Evolutionary conservation across 2,888 invertebrate genomes (phyloP).

Genomic region (Teinopalpus imperialis): DNA sequence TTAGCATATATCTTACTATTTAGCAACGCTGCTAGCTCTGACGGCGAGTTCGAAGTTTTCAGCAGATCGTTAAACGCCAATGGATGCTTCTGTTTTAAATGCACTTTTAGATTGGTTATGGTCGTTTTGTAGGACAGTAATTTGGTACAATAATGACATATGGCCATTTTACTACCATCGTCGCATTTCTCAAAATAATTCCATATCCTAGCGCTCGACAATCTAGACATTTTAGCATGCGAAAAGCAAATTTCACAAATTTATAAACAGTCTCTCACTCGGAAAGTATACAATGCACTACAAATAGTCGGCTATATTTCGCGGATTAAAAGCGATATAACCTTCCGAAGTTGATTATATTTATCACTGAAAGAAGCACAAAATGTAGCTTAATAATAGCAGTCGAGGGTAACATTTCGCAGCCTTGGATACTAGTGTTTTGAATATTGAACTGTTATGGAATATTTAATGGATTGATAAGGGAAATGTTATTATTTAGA

Average conservation of each 20-base stretch:
- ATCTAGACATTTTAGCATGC: constrained; percentile 4
- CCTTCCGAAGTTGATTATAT: constrained; percentile 1
- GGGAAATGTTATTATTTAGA: too few species aligned
- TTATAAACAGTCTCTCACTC: background rate
- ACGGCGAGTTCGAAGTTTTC: background rate
- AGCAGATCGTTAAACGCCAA: constrained; percentile 15
- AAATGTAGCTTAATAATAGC: constrained; percentile 14
- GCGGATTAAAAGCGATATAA: constrained; percentile 20
- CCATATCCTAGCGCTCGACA: constrained; percentile 17
- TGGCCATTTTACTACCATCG: constrained; percentile 22
- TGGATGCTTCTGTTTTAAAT: constrained; percentile 27
- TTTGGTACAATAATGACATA: constrained; percentile 27
- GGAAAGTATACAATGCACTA: constrained; percentile 4
- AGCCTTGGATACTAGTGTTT: constrained; percentile 18
- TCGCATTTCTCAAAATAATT: constrained; percentile 25
- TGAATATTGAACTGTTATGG: too few species aligned
- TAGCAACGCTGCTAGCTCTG: constrained; percentile 4
- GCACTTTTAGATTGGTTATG: constrained; percentile 29
- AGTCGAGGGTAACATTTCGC: constrained; percentile 6
- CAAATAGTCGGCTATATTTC: constrained; percentile 16
- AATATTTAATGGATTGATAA: too few species aligned
- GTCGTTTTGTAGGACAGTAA: constrained; percentile 29
- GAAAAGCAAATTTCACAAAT: background rate
- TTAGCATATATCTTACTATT: constrained; percentile 13
- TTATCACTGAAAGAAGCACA: background rate